A percentile compares a stretch with the other conserved stretches of the same genome.
These are phyloP conservation scores for Cheilosia vernalis DNA, from an alignment of 2,888 invertebrate species.

Conservation along the genomic window DNA sequence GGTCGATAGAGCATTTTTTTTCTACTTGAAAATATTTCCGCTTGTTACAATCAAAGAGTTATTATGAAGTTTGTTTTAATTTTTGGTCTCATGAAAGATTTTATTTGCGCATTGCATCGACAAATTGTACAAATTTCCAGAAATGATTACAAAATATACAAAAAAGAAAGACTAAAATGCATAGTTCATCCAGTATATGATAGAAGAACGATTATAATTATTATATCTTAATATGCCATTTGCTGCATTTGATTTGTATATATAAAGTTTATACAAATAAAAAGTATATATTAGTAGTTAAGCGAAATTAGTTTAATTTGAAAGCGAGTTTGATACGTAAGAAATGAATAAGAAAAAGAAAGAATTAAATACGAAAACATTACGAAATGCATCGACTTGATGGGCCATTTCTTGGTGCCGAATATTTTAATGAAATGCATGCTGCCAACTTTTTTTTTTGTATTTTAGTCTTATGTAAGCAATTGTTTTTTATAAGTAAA, in stretches of 20 bases:
- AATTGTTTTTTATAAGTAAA: slow-evolving; percentile 63
- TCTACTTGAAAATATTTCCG: slow-evolving; percentile 47
- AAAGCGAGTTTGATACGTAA: slow-evolving; percentile 25
- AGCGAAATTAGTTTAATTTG: slow-evolving; percentile 66
- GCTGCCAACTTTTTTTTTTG: slow-evolving; percentile 50
- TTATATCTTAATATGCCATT: slow-evolving; percentile 64
- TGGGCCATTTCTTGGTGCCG: slow-evolving; percentile 42
- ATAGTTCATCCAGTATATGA: slow-evolving; percentile 70
- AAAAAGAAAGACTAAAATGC: slow-evolving; percentile 72
- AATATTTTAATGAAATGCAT: slow-evolving; percentile 42
- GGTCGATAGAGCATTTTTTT: slow-evolving; percentile 70
- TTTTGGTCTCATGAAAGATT: slow-evolving; percentile 61
- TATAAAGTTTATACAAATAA: slow-evolving; percentile 31
- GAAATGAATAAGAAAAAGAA: slow-evolving; percentile 10
- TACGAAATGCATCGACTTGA: slow-evolving; percentile 37
- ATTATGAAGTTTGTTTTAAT: slow-evolving; percentile 24
- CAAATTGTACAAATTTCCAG: slow-evolving; percentile 74
- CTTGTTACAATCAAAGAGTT: slow-evolving; percentile 64
- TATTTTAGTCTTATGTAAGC: slow-evolving; percentile 17
- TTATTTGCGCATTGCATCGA: slow-evolving; percentile 64
- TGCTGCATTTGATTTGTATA: slow-evolving; percentile 72
- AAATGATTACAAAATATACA: slow-evolving; percentile 66
- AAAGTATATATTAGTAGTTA: slow-evolving; percentile 56
- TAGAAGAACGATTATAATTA: slow-evolving; percentile 35
- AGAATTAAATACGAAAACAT: slow-evolving; percentile 15